Evolutionary conservation across 2,113 vertebrate genomes (phyloP).

Genomic region (Sander lucioperca): DNA sequence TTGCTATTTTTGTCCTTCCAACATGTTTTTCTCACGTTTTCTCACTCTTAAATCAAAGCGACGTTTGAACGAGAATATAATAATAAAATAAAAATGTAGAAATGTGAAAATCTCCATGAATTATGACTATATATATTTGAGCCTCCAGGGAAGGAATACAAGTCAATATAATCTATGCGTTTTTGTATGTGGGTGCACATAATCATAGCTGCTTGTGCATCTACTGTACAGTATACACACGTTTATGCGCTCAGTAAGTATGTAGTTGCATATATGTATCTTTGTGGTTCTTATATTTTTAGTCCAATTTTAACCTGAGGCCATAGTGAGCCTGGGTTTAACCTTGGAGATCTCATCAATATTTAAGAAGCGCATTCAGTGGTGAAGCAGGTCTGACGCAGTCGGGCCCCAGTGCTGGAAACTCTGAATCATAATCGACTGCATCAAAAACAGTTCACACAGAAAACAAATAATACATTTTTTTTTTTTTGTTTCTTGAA

Average conservation of each 20-base stretch:
- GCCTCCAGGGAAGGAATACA: background rate
- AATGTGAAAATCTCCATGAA: background rate
- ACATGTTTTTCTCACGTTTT: constrained; percentile 9
- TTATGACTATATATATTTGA: background rate
- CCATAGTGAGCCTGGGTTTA: constrained; percentile 23
- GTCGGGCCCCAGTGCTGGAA: constrained; percentile 15
- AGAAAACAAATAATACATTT: background rate
- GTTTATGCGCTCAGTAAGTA: background rate
- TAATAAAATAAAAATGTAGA: background rate
- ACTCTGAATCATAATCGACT: constrained; percentile 27
- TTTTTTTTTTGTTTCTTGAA: background rate
- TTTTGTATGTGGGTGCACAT: background rate
- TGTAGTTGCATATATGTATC: background rate
- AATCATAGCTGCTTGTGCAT: background rate
- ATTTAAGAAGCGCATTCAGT: constrained; percentile 55
- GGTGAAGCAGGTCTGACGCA: constrained; percentile 49
- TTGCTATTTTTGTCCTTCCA: constrained; percentile 27
- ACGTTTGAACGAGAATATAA: constrained; percentile 10
- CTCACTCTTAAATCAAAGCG: constrained; percentile 11
- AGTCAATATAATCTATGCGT: background rate
- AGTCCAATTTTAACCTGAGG: constrained; percentile 28
- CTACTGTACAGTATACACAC: background rate
- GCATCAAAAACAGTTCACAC: constrained; percentile 21
- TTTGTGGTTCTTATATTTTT: constrained; percentile 1
- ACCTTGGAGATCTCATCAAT: constrained; percentile 62